phyloP scores from a whole-genome alignment of 2,113 vertebrate species.

The Perccottus glenii region DNA sequence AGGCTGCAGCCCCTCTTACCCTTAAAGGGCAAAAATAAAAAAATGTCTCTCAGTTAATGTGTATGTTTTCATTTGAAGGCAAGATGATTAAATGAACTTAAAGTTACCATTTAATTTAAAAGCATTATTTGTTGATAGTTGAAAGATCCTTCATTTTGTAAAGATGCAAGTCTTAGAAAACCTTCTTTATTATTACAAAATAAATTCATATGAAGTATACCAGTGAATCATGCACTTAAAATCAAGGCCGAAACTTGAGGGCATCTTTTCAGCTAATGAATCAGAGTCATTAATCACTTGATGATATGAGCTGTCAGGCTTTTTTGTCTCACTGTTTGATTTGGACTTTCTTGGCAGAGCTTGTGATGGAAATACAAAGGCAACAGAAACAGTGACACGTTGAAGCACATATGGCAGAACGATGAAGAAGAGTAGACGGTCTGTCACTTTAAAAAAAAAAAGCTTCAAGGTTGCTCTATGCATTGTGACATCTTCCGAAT shows the following conservation, averaged over 20 bases:
- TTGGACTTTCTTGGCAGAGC: slow-evolving; percentile 52
- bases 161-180: slow-evolving; percentile 32
- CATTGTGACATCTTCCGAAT: slow-evolving; percentile 19
- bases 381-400: slow-evolving; percentile 40
- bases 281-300: slow-evolving; percentile 58
- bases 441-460: slow-evolving; percentile 52
- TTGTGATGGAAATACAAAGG: slow-evolving; percentile 59
- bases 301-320: slow-evolving; percentile 29
- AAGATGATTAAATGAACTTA: neutral
- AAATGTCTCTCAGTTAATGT: neutral
- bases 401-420: slow-evolving; percentile 56
- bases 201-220: slow-evolving; percentile 14
- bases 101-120: slow-evolving; percentile 33
- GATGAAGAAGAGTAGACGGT: slow-evolving; percentile 39
- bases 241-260: slow-evolving; percentile 50
- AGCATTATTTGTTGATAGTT: slow-evolving; percentile 29
- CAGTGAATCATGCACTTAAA: slow-evolving; percentile 53
- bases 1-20: too few species aligned
- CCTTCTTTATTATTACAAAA: slow-evolving; percentile 25
- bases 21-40: too few species aligned
- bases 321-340: slow-evolving; percentile 28
- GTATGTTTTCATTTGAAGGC: slow-evolving; percentile 7
- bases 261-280: slow-evolving; percentile 60
- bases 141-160: slow-evolving; percentile 10
- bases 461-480: slow-evolving; percentile 41